Conservation (phyloP, 2,797 vertebrate species). For the Platalea minor region DNA sequence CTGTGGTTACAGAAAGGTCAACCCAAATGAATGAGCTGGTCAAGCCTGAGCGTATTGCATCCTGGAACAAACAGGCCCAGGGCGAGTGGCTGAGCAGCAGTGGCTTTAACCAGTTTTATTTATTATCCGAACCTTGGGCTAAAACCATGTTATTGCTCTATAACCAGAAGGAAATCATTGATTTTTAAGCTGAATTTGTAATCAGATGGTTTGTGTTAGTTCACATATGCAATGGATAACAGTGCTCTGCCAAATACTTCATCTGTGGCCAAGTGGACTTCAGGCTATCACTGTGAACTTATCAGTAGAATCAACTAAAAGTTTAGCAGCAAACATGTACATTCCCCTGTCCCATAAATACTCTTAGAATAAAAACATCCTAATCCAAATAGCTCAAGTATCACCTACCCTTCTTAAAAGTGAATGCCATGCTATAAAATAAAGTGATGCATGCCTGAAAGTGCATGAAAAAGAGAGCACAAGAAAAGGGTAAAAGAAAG, state of each 20-base stretch:
- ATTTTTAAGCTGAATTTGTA: background rate
- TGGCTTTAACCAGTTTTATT: background rate
- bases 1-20: background rate
- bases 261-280: background rate
- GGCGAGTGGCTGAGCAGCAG: background rate
- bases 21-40: background rate
- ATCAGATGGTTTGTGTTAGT: background rate
- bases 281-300: background rate
- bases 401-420: background rate
- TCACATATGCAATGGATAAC: background rate
- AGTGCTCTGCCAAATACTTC: background rate
- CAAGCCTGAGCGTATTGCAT: background rate
- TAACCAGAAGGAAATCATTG: background rate
- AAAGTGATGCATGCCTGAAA: background rate
- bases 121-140: background rate
- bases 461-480: background rate
- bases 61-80: background rate
- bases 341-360: background rate
- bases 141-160: background rate
- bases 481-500: background rate
- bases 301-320: background rate
- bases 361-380: background rate
- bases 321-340: background rate
- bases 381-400: background rate
- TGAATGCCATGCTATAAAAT: background rate